Conservation (phyloP, 1,140 invertebrate genomes). For the Geopemphigus sp. region DNA sequence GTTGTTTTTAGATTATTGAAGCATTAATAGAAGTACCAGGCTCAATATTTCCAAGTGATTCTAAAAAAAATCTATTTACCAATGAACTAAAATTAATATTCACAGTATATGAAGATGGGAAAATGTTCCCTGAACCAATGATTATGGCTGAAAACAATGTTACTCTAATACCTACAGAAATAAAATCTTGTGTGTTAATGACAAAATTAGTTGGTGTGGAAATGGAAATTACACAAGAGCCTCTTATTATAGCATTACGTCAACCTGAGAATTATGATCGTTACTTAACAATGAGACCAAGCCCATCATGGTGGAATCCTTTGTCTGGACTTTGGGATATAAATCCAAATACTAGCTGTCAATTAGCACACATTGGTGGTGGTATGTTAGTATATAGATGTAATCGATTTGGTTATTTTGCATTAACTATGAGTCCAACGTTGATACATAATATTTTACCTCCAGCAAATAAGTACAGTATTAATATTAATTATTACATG, state of each 20-base stretch:
- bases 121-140: constrained; percentile 45
- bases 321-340: constrained; percentile 39
- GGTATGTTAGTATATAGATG: constrained; percentile 25
- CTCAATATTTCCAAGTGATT: constrained; percentile 24
- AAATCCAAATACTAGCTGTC: constrained; percentile 35
- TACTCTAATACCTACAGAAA: constrained; percentile 33
- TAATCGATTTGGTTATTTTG: constrained; percentile 44
- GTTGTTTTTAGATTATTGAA: constrained; percentile 27
- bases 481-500: background rate
- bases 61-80: background rate
- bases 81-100: constrained; percentile 32
- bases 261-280: constrained; percentile 44
- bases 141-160: constrained; percentile 36
- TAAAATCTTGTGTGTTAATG: constrained; percentile 38
- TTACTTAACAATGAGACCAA: constrained; percentile 31
- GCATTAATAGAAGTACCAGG: constrained; percentile 20
- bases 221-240: constrained; percentile 38
- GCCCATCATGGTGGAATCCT: constrained; percentile 44
- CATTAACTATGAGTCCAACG: constrained; percentile 22
- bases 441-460: constrained; percentile 9
- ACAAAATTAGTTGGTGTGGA: constrained; percentile 38
- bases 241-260: constrained; percentile 25
- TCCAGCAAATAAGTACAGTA: background rate
- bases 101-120: constrained; percentile 40
- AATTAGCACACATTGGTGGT: constrained; percentile 14